Evolutionary conservation across 2,113 vertebrate species (phyloP), one percentile per base, ranked within the genome.

Genomic region (Peromyscus californicus): DNA sequence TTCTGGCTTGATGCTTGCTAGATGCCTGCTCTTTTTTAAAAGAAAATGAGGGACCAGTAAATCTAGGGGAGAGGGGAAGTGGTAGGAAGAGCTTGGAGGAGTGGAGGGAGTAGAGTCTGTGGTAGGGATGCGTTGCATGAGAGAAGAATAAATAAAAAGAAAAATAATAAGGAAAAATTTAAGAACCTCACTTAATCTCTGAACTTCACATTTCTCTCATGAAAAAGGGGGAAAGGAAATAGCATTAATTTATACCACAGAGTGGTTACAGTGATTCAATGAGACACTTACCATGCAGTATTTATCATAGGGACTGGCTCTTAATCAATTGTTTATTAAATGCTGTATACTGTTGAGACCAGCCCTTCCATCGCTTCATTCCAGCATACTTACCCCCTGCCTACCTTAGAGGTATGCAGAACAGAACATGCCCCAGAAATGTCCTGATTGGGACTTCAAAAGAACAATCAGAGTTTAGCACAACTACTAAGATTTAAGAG

Each of bases 301-400:
- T 21, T 72, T 84, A 54, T 59, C 45, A 65, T 39, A 67, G 15
- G 11, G 5, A 31, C 29, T 70, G 42, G 8, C 33, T n/a, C 4
- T 94, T 96, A 84, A 93, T 31, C 80, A 36, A 95, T 39, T 85
- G 54, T 11, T 82, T 69, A 57, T 59, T 88, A 92, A 90, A 1
- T 63, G 70, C 13, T 67, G 39, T 8, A 7, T 86, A 26, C 61
- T 90, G 51, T 22, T 74, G 16, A 72, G 79, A 12, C 9, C 79
- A 91, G 61, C 84, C 22, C 4, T 42, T 24, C 94, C 13, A 17
- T 80, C 59, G 91, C 26, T 29, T 93, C 87, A 67, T 76, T 90
- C 10, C 48, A 59, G 12, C 0, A 1, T 54, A 39, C 63, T 85
- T 75, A 85, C 11, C 13, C 13, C 29, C 29, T 57, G 7, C 4